Evolutionary conservation across 2,113 vertebrate genomes (phyloP).

Genomic region (Thymallus thymallus): DNA sequence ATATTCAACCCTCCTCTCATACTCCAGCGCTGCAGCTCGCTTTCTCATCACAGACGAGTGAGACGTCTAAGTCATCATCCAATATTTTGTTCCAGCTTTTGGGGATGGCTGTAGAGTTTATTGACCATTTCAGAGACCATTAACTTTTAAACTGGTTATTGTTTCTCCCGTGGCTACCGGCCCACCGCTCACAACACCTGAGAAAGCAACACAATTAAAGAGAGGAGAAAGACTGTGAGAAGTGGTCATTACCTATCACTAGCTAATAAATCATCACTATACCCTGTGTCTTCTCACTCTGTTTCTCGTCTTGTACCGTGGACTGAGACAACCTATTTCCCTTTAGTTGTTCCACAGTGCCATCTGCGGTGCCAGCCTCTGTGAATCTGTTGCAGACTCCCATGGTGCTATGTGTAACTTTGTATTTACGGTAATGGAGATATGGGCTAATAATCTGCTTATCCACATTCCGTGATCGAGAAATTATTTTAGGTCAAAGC

Average conservation of each 20-base stretch:
- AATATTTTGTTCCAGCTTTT: slow-evolving; percentile 3
- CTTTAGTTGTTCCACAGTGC: not conserved
- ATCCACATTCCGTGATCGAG: too few species aligned
- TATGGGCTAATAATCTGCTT: too few species aligned
- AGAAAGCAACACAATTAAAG: slow-evolving; percentile 28
- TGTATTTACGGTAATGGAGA: too few species aligned
- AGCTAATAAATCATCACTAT: slow-evolving; percentile 36
- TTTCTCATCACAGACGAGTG: slow-evolving; percentile 2
- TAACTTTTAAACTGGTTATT: slow-evolving; percentile 35
- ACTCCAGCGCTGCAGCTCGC: too few species aligned
- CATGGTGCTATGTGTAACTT: too few species aligned
- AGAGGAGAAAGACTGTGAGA: slow-evolving; percentile 2
- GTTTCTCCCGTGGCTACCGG: slow-evolving; percentile 6
- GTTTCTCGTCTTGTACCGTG: not conserved
- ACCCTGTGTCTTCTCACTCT: not conserved
- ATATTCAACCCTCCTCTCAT: not conserved
- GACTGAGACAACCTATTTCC: slow-evolving; percentile 1
- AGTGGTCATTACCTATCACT: not conserved
- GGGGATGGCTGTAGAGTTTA: slow-evolving; percentile 32
- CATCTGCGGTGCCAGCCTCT: too few species aligned
- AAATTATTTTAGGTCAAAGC: too few species aligned
- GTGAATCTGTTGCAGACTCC: too few species aligned
- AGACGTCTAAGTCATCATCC: slow-evolving; percentile 6
- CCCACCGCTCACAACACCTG: slow-evolving; percentile 6
- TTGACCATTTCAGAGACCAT: slow-evolving; percentile 40